Base-by-base conservation (phyloP, 2,888 invertebrate species). In the Erebia epiphron region DNA sequence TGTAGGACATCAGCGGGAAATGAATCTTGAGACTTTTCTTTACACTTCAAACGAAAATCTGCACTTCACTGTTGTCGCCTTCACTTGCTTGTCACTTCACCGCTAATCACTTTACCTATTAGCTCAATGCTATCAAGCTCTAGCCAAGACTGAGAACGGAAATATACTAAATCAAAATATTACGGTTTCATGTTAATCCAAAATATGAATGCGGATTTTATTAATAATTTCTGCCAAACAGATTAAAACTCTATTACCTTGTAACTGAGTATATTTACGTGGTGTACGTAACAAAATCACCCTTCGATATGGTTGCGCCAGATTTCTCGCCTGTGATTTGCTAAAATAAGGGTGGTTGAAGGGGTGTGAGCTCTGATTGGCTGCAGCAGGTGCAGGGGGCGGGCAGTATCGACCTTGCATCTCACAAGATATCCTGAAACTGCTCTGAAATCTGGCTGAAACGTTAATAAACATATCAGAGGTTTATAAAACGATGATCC, bases 1-100 rank as follows among this genome's bases (percentile, higher is more conserved):
- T 91, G 90, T 92, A 92, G 77, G 94, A 93, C 94, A 94, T 94
- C 87, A 92, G 92, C 89, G 92, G 92, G 92, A 93, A 93, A 93
- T 92, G 92, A 93, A 93, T 93, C 84, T 93, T 93, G 93, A 90
- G 81, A 85, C 87, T 82, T 88, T 77, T 73, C 73, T 72, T 75
- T 68, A 75, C 80, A 76, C 82, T 72, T 73, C 73, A 46, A 9
- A 46, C 69, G 65, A 73, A 73, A 69, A 77, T 73, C 75, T 75
- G 54, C 70, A 73, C 75, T 66, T 68, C 74, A 62, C 69, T 68
- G 52, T 50, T 41, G 52, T 79, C 82, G 81, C 71, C 80, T 81
- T 10, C 9, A 16, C 16, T n/a, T 52, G 52, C 16, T 43, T 41
- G 26, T 54, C 69, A 82, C 83, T 77, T 80, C 80, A 62, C 76